These are phyloP conservation scores for Apteryx mantelli DNA, from an alignment of 2,113 vertebrate species.

Conservation along the genomic window DNA sequence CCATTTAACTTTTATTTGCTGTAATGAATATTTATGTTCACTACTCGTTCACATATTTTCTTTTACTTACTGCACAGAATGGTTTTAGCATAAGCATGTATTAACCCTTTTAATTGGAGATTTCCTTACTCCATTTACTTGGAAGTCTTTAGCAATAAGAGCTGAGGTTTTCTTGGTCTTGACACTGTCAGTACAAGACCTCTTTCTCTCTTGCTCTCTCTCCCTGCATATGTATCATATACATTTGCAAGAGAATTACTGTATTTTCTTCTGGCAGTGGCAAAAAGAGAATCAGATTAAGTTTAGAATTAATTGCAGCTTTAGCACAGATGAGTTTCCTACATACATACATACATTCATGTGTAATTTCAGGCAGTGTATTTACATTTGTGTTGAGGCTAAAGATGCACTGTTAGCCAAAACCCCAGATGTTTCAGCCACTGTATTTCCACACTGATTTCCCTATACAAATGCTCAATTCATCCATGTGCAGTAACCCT, in stretches of 20 bases:
- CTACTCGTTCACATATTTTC: neutral
- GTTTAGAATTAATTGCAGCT: neutral
- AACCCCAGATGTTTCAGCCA: neutral
- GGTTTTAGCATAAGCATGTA: neutral
- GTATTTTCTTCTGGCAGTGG: conserved; percentile 5
- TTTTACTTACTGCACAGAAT: neutral
- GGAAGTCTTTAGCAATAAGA: neutral
- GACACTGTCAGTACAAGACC: neutral
- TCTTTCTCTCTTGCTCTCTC: neutral
- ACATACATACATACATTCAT: neutral
- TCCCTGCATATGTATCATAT: neutral
- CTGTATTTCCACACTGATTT: neutral
- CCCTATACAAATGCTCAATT: neutral
- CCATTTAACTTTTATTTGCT: neutral
- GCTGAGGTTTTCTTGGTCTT: neutral
- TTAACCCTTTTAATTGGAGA: neutral
- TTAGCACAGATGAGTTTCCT: neutral
- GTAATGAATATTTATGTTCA: neutral
- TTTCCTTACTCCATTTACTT: neutral
- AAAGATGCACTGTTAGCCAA: neutral
- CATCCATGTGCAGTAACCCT: neutral
- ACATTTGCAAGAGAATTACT: neutral
- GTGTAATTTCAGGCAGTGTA: neutral
- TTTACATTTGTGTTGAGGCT: neutral
- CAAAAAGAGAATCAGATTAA: neutral